phyloP scores from a whole-genome alignment of 2,113 vertebrate genomes.

The Actinemys pallida region DNA sequence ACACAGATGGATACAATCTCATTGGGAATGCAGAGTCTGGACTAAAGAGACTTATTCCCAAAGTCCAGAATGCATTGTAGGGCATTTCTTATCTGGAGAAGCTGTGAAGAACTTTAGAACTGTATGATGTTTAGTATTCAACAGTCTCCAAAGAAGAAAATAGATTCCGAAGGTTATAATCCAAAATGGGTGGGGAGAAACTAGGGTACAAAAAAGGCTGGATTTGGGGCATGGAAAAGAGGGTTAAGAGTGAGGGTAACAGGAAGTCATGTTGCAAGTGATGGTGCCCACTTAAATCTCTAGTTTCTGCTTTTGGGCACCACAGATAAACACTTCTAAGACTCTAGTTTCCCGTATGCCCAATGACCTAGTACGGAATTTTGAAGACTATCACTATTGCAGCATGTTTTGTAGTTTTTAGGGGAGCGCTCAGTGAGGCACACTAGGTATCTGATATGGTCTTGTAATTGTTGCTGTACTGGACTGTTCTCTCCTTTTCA shows the following conservation, averaged over 20 bases:
- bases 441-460: neutral
- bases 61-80: neutral
- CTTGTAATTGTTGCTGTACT: neutral
- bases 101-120: neutral
- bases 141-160: neutral
- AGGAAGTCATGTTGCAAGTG: fast-evolving
- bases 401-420: fast-evolving
- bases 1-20: neutral
- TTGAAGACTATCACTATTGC: neutral
- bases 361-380: neutral
- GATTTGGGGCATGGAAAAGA: neutral
- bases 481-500: neutral
- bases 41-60: neutral
- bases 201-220: neutral
- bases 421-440: fast-evolving
- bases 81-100: neutral
- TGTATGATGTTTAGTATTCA: neutral
- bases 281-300: neutral
- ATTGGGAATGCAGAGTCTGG: neutral
- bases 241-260: neutral
- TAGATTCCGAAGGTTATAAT: neutral
- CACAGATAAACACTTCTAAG: neutral
- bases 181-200: neutral
- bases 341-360: neutral
- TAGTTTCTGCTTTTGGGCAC: neutral